These are phyloP conservation scores for Sebastes oblongus DNA, from an alignment of 2,797 vertebrate species.

Conservation along the genomic window DNA sequence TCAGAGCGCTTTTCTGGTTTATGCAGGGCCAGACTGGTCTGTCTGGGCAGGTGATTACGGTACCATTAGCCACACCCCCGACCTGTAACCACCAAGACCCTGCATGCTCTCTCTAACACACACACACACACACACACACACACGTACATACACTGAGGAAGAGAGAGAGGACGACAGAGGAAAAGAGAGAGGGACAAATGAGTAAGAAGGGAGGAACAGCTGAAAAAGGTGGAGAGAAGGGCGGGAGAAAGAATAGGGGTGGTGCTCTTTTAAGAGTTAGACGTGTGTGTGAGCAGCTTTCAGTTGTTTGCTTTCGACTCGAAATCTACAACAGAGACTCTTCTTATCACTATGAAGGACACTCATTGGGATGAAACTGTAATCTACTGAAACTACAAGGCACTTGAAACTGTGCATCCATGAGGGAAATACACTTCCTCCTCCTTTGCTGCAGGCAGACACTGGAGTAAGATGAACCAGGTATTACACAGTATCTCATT, in stretches of 20 bases:
- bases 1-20: constrained; percentile 40
- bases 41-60: constrained; percentile 72
- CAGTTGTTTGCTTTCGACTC: constrained; percentile 49
- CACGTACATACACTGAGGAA: background rate
- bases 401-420: constrained; percentile 13
- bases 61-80: constrained; percentile 40
- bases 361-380: constrained; percentile 32
- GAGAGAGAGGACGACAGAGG: constrained; percentile 1
- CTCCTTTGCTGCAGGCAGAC: constrained; percentile 32
- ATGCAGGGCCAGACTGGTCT: constrained; percentile 49
- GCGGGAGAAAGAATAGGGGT: constrained; percentile 54
- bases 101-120: background rate
- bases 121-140: background rate
- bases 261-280: constrained; percentile 46
- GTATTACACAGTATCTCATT: constrained; percentile 38
- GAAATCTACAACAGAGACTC: constrained; percentile 21
- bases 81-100: constrained; percentile 29
- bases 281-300: constrained; percentile 30
- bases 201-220: constrained; percentile 39
- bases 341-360: background rate
- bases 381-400: constrained; percentile 34
- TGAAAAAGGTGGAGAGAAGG: constrained; percentile 65
- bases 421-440: constrained; percentile 29
- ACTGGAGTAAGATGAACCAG: constrained; percentile 60
- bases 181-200: constrained; percentile 30